phyloP scores from a whole-genome alignment of 2,797 vertebrate species.

The Linurgus olivaceus region DNA sequence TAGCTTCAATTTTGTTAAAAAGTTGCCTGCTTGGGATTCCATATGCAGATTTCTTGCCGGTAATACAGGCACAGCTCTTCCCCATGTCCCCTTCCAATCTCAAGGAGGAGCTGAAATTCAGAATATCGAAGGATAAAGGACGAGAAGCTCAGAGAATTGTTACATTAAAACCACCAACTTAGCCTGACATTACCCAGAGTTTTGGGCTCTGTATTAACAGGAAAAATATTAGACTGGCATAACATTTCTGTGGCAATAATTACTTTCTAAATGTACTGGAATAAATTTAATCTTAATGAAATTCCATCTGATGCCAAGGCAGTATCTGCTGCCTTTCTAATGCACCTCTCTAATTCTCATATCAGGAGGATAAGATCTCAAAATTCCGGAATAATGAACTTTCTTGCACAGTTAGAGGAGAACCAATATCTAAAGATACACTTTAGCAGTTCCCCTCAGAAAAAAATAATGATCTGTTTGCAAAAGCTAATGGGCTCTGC shows the following conservation, averaged over 20 bases:
- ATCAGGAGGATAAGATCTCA: neutral
- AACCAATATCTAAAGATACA: neutral
- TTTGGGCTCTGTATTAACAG: neutral
- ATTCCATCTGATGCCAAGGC: neutral
- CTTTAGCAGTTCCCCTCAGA: neutral
- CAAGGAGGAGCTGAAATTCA: neutral
- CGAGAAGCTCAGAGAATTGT: neutral
- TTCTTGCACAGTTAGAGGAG: neutral
- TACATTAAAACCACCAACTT: neutral
- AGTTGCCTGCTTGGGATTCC: conserved; percentile 28
- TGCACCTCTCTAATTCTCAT: neutral
- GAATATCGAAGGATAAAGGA: neutral
- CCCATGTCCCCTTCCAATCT: neutral
- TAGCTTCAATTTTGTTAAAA: neutral
- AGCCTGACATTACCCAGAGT: neutral
- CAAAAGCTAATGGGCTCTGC: neutral
- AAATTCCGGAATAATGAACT: conserved; percentile 13
- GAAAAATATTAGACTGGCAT: neutral
- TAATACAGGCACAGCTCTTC: neutral
- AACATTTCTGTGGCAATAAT: conserved; percentile 9
- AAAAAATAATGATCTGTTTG: conserved; percentile 8
- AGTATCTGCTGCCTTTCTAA: neutral
- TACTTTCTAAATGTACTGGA: conserved; percentile 35
- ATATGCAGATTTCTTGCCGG: neutral
- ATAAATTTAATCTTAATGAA: conserved; percentile 29